Percentiles rank a stretch among this genome's conserved stretches.
Evolutionary conservation across 2,797 vertebrate species (phyloP).

Genomic region (Molossus molossus): DNA sequence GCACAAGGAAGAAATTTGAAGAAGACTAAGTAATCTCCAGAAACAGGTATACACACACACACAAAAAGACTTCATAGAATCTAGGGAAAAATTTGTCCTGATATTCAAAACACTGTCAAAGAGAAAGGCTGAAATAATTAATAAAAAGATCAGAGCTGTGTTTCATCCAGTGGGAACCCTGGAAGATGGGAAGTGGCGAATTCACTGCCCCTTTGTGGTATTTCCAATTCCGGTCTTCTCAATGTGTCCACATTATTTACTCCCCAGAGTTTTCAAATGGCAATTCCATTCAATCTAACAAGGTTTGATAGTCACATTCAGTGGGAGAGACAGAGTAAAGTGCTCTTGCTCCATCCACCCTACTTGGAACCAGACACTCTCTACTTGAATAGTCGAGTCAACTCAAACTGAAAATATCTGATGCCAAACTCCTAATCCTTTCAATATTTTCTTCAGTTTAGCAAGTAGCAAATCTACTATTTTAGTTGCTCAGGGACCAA

Average conservation of each 20-base stretch:
- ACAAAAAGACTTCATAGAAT: neutral
- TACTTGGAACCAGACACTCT: neutral
- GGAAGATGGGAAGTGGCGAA: neutral
- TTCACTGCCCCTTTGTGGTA: neutral
- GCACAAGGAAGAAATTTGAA: neutral
- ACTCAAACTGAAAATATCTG: neutral
- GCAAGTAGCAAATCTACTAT: neutral
- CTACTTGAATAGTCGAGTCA: neutral
- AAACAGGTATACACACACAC: neutral
- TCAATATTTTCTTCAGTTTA: neutral
- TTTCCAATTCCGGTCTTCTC: neutral
- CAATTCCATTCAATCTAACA: neutral
- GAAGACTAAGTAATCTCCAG: neutral
- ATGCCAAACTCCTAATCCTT: neutral
- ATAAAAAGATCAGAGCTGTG: neutral
- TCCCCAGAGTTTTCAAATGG: neutral
- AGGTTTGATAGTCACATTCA: neutral
- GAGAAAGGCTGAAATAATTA: neutral
- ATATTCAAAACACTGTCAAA: slow-evolving; percentile 7
- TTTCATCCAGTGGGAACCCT: no score
- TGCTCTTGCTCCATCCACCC: neutral
- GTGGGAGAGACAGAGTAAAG: neutral
- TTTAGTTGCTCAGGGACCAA: neutral
- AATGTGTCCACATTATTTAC: neutral
- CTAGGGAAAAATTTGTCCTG: neutral